Evolutionary conservation across 2,797 vertebrate genomes (phyloP), one percentile per base, ranked within the genome.

Genomic region (Eulemur coronatus): DNA sequence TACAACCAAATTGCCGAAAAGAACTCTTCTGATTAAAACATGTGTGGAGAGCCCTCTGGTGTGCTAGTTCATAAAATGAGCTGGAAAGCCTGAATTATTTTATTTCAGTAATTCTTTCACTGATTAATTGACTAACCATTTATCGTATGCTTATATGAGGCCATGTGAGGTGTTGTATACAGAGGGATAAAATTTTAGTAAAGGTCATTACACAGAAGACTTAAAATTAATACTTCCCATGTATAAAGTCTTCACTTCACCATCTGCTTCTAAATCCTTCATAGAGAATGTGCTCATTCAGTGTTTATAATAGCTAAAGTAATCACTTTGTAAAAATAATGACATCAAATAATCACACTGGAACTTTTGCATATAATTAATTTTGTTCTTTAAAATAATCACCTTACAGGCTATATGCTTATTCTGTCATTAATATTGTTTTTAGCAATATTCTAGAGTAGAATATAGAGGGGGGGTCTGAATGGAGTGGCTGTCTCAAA

Each of bases 21-120:
- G n/a, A 85, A n/a, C 4, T 12, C 35, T 85, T 46, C 33, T 87
- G 22, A 91, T 81, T 96, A 84, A 95, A 82, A 59, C 18, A 85
- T 91, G n/a, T 94, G 41, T 89, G 72, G 38, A 91, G 48, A 92
- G 46, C 57, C 73, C 91, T 86, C 69, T 92, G 43, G 7, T 94
- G 38, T 84, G n/a, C 61, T 88, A 70, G 78, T 5, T 73, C 43
- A 91, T 61, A 92, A 90, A 91, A 59, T n/a, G 52, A 94, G 28
- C 7, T 48, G 2, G 46, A 69, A 84, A 95, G 5, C 11, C 5
- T 78, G 50, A 22, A 43, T 88, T 94, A 61, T 6, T 95, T 78
- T 75, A 75, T 67, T 67, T 67, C 43, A 76, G 22, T 48, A 88
- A 96, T 55, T 43, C 1, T 65, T 33, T 70, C 30, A 59, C 22